Evolutionary conservation across 2,797 vertebrate genomes (phyloP).

Genomic region (Ammospiza maritima): DNA sequence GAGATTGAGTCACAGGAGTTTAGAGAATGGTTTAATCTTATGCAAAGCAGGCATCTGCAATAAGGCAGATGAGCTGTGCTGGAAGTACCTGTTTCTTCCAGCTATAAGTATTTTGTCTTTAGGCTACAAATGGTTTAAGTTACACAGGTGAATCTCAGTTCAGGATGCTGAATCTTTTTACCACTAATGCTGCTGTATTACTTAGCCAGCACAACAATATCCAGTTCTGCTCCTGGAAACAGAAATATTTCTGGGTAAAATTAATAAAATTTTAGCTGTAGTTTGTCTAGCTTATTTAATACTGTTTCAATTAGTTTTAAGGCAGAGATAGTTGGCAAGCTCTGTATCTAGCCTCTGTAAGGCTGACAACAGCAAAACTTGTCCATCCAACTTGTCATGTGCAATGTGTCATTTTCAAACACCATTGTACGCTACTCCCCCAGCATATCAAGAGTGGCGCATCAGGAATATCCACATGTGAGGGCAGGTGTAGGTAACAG

Average conservation of each 20-base stretch:
- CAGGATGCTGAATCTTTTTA: neutral
- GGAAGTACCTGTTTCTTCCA: neutral
- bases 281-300: neutral
- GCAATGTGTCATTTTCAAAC: neutral
- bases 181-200: neutral
- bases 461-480: neutral
- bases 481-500: neutral
- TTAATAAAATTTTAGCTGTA: neutral
- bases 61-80: neutral
- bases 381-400: neutral
- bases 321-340: neutral
- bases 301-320: neutral
- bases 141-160: conserved; percentile 6
- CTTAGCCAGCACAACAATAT: neutral
- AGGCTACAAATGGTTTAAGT: neutral
- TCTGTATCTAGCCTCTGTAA: neutral
- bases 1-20: neutral
- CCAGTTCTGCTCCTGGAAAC: neutral
- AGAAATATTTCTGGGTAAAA: neutral
- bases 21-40: neutral
- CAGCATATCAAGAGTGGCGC: neutral
- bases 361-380: neutral
- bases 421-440: neutral
- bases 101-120: neutral
- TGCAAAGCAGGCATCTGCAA: neutral